These are phyloP conservation scores for Orthochromis malagaraziensis DNA, from an alignment of 2,113 vertebrate species.

Conservation along the genomic window DNA sequence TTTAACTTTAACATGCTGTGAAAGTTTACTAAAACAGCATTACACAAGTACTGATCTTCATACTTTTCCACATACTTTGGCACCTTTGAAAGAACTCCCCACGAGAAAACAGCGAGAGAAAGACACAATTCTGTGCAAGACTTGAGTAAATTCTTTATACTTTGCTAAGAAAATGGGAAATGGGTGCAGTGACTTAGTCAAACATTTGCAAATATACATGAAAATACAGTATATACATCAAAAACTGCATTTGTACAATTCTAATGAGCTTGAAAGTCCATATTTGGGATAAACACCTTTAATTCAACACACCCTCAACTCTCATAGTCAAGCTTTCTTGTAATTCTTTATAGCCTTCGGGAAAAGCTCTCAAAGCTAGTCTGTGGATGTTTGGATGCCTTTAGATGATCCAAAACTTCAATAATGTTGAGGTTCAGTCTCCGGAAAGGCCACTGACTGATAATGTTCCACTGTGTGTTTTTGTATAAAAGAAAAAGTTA, in stretches of 20 bases:
- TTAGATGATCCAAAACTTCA: background rate
- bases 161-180: background rate
- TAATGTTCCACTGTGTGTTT: background rate
- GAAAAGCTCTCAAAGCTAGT: background rate
- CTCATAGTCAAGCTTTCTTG: background rate
- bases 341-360: background rate
- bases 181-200: background rate
- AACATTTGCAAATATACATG: background rate
- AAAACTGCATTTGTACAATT: background rate
- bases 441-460: background rate
- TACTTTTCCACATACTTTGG: background rate
- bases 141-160: background rate
- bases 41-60: background rate
- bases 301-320: background rate
- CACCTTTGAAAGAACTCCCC: background rate
- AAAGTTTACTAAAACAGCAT: background rate
- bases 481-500: background rate
- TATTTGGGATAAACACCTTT: background rate
- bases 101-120: background rate
- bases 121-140: background rate
- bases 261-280: background rate
- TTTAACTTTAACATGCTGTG: background rate
- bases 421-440: background rate
- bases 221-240: background rate
- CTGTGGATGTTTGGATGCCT: background rate